A percentile compares a stretch with the other conserved stretches of the same genome.
phyloP scores from a whole-genome alignment of 2,113 vertebrate species.

The Hippocampus zosterae region DNA sequence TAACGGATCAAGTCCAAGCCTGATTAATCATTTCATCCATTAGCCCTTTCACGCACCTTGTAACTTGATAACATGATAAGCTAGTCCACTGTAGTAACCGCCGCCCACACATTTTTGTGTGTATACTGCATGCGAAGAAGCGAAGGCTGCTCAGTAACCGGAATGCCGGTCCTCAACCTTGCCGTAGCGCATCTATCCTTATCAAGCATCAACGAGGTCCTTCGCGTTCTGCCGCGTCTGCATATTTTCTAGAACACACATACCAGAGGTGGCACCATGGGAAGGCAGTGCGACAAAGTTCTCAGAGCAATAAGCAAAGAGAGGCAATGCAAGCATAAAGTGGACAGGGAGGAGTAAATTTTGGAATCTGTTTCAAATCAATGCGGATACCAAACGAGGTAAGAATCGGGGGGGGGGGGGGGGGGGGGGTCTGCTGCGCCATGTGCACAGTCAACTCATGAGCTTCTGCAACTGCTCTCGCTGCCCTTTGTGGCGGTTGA shows the following conservation, averaged over 20 bases:
- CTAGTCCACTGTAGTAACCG: too few relatives aligned
- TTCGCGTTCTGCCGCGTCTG: conserved; percentile 31
- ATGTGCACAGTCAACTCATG: conserved; percentile 23
- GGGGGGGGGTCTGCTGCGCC: background rate
- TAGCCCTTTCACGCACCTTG: background rate
- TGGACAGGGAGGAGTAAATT: conserved; percentile 6
- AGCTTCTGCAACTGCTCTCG: conserved; percentile 29
- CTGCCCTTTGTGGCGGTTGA: conserved; percentile 51
- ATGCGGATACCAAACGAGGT: conserved; percentile 13
- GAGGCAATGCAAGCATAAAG: background rate
- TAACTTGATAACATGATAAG: too few relatives aligned
- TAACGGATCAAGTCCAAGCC: background rate
- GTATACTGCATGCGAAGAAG: background rate
- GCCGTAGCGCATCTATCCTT: conserved; percentile 20
- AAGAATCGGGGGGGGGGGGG: too few relatives aligned
- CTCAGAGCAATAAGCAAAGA: conserved; percentile 31
- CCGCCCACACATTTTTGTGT: too few relatives aligned
- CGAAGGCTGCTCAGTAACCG: conserved; percentile 36
- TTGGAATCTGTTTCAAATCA: conserved; percentile 5
- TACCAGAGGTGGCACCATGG: conserved; percentile 57
- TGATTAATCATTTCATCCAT: background rate
- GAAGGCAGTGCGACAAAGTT: conserved; percentile 49
- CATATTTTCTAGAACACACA: conserved; percentile 61
- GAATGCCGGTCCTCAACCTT: conserved; percentile 36
- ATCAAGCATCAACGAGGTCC: conserved; percentile 44